A percentile compares a stretch with the other conserved stretches of the same genome.
phyloP scores from a whole-genome alignment of 35 echinoderm and acorn worm species.

The Patiria miniata region DNA sequence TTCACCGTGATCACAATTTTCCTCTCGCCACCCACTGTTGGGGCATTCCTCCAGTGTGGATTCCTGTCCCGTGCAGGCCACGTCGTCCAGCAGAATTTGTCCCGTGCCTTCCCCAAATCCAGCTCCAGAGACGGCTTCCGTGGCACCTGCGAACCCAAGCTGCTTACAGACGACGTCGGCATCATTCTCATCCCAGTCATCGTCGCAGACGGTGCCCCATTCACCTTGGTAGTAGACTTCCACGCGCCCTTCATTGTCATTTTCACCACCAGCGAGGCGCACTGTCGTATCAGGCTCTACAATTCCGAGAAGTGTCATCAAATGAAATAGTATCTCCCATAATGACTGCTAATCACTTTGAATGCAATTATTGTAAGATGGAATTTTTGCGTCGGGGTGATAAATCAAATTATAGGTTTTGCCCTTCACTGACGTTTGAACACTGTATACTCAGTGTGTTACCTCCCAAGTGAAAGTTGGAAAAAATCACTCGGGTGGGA shows the following conservation, averaged over 20 bases:
- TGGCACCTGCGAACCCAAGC: background rate
- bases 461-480: too few species aligned
- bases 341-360: too few species aligned
- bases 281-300: slow-evolving; percentile 3
- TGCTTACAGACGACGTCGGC: background rate
- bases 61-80: slow-evolving; percentile 51
- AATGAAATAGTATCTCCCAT: too few species aligned
- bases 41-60: slow-evolving; percentile 42
- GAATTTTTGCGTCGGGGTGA: too few species aligned
- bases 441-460: too few species aligned
- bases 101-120: slow-evolving; percentile 31
- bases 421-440: too few species aligned
- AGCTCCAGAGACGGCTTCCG: background rate
- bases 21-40: slow-evolving; percentile 29
- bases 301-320: too few species aligned
- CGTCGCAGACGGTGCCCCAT: slow-evolving; percentile 46
- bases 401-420: too few species aligned
- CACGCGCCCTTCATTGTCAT: slow-evolving; percentile 23
- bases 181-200: background rate
- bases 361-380: too few species aligned
- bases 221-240: slow-evolving; percentile 31
- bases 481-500: too few species aligned
- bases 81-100: slow-evolving; percentile 50
- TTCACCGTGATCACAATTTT: slow-evolving; percentile 60
- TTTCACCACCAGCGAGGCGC: background rate